Evolutionary conservation across 2,797 vertebrate genomes (phyloP).

Genomic region (Meriones psammophilus): DNA sequence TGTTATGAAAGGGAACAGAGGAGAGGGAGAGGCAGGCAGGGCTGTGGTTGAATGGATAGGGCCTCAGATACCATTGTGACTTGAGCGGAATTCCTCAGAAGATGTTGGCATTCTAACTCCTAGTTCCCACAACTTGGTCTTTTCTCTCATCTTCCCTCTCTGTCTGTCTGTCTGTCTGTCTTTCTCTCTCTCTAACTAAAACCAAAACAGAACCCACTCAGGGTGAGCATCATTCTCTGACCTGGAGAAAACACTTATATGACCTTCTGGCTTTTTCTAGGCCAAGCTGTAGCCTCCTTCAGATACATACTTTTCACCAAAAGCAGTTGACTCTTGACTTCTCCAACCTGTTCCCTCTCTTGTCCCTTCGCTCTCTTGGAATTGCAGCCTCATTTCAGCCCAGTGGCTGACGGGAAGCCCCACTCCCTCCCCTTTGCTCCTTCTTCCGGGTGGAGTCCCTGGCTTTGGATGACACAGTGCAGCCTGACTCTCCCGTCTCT

Average conservation of each 20-base stretch:
- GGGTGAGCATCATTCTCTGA: no score
- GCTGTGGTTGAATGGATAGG: neutral
- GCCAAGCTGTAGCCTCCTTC: neutral
- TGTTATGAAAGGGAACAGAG: neutral
- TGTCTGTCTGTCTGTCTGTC: no score
- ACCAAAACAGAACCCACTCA: neutral
- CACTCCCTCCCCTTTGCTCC: accelerated
- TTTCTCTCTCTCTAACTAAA: no score
- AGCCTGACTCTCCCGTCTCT: neutral
- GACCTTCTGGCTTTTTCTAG: neutral
- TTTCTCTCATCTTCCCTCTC: no score
- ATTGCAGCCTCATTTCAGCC: neutral
- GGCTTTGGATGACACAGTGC: neutral
- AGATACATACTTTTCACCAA: neutral
- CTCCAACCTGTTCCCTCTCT: neutral
- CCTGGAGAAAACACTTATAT: neutral
- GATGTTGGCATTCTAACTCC: neutral
- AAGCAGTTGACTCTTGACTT: accelerated
- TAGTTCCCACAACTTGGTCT: neutral
- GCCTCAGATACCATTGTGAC: neutral
- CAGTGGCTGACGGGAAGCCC: neutral
- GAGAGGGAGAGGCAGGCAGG: neutral
- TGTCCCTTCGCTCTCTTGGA: accelerated
- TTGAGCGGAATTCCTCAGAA: neutral
- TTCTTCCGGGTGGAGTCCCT: neutral